A percentile compares a stretch with the other conserved stretches of the same genome.
Evolutionary conservation across 2,888 invertebrate genomes (phyloP).

Genomic region (Anodontia alba): DNA sequence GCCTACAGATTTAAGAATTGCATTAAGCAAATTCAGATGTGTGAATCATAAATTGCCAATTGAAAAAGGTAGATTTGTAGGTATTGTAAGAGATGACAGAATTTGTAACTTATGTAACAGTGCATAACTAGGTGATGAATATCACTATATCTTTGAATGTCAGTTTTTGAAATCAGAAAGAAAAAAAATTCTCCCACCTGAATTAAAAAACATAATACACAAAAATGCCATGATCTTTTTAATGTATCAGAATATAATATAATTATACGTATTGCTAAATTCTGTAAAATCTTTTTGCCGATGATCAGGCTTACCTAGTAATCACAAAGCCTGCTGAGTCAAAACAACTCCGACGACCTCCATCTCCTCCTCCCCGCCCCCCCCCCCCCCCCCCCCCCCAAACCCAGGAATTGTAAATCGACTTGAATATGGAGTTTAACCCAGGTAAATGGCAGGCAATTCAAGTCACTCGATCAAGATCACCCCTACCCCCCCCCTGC

Average conservation of each 20-base stretch:
- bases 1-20: slow-evolving; percentile 5
- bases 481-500: too few relatives aligned
- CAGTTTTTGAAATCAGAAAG: background rate
- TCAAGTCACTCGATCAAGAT: too few relatives aligned
- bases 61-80: background rate
- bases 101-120: background rate
- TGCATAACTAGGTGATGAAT: background rate
- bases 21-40: background rate
- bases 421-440: too few relatives aligned
- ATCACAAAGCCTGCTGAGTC: too few relatives aligned
- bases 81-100: background rate
- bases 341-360: too few relatives aligned
- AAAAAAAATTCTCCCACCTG: background rate
- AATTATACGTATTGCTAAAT: background rate
- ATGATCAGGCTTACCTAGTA: too few relatives aligned
- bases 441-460: too few relatives aligned
- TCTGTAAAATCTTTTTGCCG: slow-evolving; percentile 1
- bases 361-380: too few relatives aligned
- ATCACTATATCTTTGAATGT: slow-evolving; percentile 4
- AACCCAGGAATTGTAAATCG: too few relatives aligned
- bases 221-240: background rate
- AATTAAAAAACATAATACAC: background rate
- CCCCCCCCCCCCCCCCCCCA: too few relatives aligned
- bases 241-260: background rate
- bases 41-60: background rate